Conservation (phyloP, 2,797 vertebrate species). For the Rhabdomys pumilio region DNA sequence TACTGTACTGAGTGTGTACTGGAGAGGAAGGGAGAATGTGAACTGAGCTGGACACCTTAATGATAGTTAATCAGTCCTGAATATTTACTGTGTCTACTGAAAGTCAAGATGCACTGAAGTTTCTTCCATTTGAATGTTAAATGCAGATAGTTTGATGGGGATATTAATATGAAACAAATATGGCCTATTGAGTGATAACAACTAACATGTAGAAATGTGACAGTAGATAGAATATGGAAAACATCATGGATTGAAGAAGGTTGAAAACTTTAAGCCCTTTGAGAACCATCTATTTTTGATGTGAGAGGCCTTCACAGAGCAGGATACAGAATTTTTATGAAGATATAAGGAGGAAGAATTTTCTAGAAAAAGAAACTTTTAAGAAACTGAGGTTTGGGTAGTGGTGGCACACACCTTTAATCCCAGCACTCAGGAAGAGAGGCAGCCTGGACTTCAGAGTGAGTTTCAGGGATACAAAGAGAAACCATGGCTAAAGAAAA, state of each 20-base stretch:
- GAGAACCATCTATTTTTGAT: background rate
- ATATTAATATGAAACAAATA: background rate
- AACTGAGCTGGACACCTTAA: background rate
- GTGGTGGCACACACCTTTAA: no score
- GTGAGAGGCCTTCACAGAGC: background rate
- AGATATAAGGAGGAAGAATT: background rate
- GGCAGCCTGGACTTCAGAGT: no score
- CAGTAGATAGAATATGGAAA: background rate
- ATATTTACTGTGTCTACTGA: background rate
- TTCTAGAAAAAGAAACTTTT: background rate
- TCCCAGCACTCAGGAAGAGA: no score
- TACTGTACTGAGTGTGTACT: background rate
- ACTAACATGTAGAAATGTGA: background rate
- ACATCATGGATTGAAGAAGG: background rate
- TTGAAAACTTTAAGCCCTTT: background rate
- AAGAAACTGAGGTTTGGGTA: background rate
- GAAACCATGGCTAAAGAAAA: no score
- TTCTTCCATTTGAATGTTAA: background rate
- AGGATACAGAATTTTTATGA: background rate
- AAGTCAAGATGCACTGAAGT: background rate
- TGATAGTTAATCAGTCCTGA: background rate
- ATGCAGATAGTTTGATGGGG: background rate
- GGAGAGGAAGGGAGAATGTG: background rate
- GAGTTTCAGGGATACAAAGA: no score
- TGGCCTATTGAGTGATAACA: background rate